These are phyloP conservation scores for Tokudaia tokunoshimensis DNA, from an alignment of 2,797 vertebrate genomes.

Conservation along the genomic window DNA sequence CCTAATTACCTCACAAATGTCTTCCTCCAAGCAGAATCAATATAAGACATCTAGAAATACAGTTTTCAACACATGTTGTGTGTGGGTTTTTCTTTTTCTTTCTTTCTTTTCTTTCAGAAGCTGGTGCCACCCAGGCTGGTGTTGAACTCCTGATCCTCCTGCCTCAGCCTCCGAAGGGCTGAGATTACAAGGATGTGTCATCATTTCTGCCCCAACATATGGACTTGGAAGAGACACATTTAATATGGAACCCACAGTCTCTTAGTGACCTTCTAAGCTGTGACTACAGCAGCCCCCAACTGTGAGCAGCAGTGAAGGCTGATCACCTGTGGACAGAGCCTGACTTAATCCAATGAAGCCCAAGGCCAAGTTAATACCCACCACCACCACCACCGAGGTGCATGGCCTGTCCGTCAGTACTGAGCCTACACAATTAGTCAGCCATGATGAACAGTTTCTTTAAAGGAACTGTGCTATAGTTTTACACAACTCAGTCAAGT, in stretches of 20 bases:
- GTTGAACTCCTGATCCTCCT: background rate
- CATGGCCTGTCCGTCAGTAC: too few relatives aligned
- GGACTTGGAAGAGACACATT: background rate
- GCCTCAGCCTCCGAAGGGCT: background rate
- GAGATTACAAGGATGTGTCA: background rate
- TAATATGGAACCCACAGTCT: background rate
- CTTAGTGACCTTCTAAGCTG: background rate
- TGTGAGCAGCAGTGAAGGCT: background rate
- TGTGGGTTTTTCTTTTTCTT: background rate
- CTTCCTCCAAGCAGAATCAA: background rate
- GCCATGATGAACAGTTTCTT: background rate
- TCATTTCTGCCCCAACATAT: background rate
- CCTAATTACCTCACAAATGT: background rate
- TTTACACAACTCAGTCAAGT: background rate
- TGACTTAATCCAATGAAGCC: background rate
- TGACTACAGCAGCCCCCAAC: background rate
- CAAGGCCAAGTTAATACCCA: background rate
- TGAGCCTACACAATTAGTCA: background rate
- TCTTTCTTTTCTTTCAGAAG: background rate
- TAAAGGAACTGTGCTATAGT: background rate
- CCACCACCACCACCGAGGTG: fast-evolving
- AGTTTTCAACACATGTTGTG: background rate
- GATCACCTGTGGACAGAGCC: background rate
- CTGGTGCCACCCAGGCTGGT: background rate
- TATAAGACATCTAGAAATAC: background rate